Percentiles rank a stretch among this genome's conserved stretches.
These are phyloP conservation scores for Rafetus swinhoei DNA, from an alignment of 2,113 vertebrate genomes.

Conservation along the genomic window DNA sequence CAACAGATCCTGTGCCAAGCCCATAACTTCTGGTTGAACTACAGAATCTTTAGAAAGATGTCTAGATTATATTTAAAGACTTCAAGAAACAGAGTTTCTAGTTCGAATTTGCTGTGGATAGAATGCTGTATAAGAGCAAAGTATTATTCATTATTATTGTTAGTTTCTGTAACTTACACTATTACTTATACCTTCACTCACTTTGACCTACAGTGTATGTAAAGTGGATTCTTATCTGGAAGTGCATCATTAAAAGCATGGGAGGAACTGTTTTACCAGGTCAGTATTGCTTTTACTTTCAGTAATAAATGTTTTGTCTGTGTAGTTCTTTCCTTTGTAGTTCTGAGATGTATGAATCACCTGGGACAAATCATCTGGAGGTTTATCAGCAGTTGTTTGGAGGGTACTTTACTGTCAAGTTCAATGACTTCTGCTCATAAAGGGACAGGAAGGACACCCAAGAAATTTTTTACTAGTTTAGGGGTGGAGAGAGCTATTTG, in stretches of 20 bases:
- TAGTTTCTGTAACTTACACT: neutral
- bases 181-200: slow-evolving; percentile 1
- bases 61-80: neutral
- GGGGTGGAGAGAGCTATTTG: slow-evolving; percentile 14
- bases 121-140: neutral
- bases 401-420: slow-evolving; percentile 20
- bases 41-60: neutral
- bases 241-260: neutral
- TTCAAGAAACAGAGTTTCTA: neutral
- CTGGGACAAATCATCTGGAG: neutral
- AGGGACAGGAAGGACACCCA: neutral
- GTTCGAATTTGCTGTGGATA: neutral
- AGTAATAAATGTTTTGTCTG: slow-evolving; percentile 4
- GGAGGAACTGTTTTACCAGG: neutral
- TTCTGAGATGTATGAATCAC: slow-evolving; percentile 44
- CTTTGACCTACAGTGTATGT: neutral
- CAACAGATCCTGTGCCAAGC: neutral
- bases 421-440: slow-evolving; percentile 37
- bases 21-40: neutral
- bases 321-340: neutral
- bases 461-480: slow-evolving; percentile 1
- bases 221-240: slow-evolving; percentile 13
- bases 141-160: slow-evolving; percentile 35
- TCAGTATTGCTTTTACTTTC: slow-evolving; percentile 20
- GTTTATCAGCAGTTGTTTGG: slow-evolving; percentile 20